phyloP scores from a whole-genome alignment of 2,888 invertebrate species.

The Noctua pronuba region DNA sequence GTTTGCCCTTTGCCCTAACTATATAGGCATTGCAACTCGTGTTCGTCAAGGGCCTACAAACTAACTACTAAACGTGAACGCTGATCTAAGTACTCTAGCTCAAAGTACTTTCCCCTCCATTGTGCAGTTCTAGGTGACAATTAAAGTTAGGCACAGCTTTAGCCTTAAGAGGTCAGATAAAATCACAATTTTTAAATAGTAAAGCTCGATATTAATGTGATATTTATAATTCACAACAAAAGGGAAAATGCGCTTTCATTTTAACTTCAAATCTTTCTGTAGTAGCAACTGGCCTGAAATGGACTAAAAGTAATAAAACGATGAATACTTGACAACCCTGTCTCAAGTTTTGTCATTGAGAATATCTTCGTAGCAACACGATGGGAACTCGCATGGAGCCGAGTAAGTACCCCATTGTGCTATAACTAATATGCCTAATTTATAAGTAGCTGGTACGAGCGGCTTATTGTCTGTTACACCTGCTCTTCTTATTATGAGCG shows the following conservation, averaged over 20 bases:
- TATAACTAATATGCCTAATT: slow-evolving; percentile 64
- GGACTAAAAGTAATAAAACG: neutral
- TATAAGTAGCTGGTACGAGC: slow-evolving; percentile 55
- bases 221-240: neutral
- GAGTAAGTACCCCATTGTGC: slow-evolving; percentile 68
- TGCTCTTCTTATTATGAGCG: slow-evolving; percentile 56
- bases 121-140: neutral
- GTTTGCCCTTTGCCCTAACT: too few species aligned
- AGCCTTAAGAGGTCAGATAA: neutral
- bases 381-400: slow-evolving; percentile 67
- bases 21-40: too few species aligned
- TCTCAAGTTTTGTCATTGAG: slow-evolving; percentile 48
- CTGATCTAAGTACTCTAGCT: neutral
- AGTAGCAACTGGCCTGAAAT: neutral
- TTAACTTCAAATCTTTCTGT: slow-evolving; percentile 16
- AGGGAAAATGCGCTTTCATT: slow-evolving; percentile 10
- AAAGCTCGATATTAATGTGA: neutral
- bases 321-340: slow-evolving; percentile 53
- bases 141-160: neutral
- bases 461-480: slow-evolving; percentile 61
- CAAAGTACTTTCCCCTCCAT: neutral
- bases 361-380: slow-evolving; percentile 67
- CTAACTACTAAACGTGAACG: neutral
- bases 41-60: neutral
- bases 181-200: neutral